Evolutionary conservation across 2,888 invertebrate species (phyloP).

Genomic region (Terebella lapidaria): DNA sequence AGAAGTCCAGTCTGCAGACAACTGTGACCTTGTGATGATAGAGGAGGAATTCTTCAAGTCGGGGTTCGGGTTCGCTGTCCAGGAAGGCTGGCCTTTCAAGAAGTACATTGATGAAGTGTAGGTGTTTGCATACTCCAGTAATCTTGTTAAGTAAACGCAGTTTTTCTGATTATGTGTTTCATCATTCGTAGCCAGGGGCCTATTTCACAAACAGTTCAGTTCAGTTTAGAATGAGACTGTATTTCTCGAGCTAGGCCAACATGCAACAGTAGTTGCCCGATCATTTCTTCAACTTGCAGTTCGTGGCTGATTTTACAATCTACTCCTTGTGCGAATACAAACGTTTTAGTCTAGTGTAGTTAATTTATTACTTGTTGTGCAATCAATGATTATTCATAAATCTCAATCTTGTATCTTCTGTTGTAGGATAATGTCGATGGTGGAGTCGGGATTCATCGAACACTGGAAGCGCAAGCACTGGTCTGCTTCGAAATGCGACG

Average conservation of each 20-base stretch:
- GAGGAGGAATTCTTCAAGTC: slow-evolving; percentile 34
- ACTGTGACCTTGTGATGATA: slow-evolving; percentile 34
- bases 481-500: not conserved
- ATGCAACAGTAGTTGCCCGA: too few species aligned
- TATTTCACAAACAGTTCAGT: too few species aligned
- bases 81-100: slow-evolving; percentile 34
- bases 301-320: too few species aligned
- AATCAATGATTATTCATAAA: not conserved
- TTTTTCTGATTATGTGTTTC: too few species aligned
- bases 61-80: slow-evolving; percentile 35
- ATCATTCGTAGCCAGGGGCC: too few species aligned
- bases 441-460: slow-evolving; percentile 7
- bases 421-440: slow-evolving; percentile 9
- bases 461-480: slow-evolving; percentile 5
- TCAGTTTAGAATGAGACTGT: too few species aligned
- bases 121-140: slow-evolving; percentile 23
- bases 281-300: too few species aligned
- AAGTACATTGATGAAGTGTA: slow-evolving; percentile 35
- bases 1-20: slow-evolving; percentile 27
- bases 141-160: not conserved
- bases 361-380: too few species aligned
- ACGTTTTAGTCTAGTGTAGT: too few species aligned
- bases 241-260: too few species aligned
- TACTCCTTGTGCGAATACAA: too few species aligned
- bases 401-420: not conserved